Conservation (phyloP, 2,797 vertebrate genomes). For the Sebastes kiyomatsui region DNA sequence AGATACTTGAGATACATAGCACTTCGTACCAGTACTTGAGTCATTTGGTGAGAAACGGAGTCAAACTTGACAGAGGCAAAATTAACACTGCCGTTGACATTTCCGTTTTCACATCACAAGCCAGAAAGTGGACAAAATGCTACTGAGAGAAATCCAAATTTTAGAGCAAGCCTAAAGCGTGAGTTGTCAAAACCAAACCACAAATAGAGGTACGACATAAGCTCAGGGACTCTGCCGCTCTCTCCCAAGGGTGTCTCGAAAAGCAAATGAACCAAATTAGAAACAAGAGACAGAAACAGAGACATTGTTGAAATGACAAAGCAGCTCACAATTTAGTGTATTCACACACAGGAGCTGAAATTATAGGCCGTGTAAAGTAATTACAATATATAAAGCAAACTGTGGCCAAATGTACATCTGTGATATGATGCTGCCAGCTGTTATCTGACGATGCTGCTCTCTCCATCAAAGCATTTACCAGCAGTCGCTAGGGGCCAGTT, state of each 20-base stretch:
- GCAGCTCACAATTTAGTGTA: background rate
- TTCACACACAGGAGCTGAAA: background rate
- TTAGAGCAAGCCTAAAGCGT: background rate
- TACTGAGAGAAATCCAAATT: background rate
- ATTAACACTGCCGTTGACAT: background rate
- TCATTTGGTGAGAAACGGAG: background rate
- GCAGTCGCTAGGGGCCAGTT: background rate
- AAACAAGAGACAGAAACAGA: background rate
- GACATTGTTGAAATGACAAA: background rate
- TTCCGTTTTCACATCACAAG: background rate
- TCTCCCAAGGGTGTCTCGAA: slow-evolving; percentile 8
- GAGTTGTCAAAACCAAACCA: slow-evolving; percentile 14
- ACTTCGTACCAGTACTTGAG: background rate
- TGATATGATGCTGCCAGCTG: background rate
- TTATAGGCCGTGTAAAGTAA: background rate
- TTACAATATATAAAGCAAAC: background rate
- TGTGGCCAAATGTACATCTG: background rate
- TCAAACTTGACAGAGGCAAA: background rate
- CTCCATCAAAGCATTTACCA: background rate
- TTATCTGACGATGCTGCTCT: background rate
- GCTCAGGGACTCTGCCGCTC: slow-evolving; percentile 10
- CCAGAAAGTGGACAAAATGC: background rate
- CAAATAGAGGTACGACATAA: slow-evolving; percentile 26
- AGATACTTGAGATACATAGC: background rate
- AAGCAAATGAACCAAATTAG: slow-evolving; percentile 19